A percentile compares a stretch with the other conserved stretches of the same genome.
These are phyloP conservation scores for Notechis scutatus DNA, from an alignment of 2,113 vertebrate species.

Conservation along the genomic window DNA sequence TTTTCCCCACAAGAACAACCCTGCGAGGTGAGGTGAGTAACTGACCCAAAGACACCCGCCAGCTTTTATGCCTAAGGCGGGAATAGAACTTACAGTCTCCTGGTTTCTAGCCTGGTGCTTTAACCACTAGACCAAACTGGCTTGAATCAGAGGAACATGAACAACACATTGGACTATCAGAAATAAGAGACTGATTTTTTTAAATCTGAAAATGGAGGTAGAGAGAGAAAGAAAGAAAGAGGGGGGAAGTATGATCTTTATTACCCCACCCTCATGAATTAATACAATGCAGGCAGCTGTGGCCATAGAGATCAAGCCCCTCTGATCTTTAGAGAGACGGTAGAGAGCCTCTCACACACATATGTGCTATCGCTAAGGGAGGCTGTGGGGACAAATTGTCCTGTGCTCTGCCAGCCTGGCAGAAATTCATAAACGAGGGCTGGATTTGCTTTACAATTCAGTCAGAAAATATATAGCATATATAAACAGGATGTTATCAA, in stretches of 20 bases:
- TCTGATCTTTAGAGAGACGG: background rate
- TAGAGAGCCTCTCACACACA: background rate
- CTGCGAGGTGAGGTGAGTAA: background rate
- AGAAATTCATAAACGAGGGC: conserved; percentile 20
- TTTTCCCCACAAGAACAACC: background rate
- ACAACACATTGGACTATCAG: background rate
- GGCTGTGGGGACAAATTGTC: background rate
- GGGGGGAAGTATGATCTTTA: background rate
- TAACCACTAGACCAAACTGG: background rate
- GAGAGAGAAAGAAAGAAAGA: background rate
- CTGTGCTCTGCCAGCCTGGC: conserved; percentile 16
- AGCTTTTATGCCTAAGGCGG: background rate
- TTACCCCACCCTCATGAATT: background rate
- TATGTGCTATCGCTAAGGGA: conserved; percentile 6
- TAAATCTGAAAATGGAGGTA: background rate
- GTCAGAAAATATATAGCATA: conserved; percentile 20
- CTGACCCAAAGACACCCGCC: background rate
- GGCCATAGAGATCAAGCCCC: background rate
- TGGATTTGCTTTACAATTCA: conserved; percentile 19
- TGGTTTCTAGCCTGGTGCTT: background rate
- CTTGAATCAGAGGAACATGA: background rate
- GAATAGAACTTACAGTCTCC: background rate
- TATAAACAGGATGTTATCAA: conserved; percentile 50
- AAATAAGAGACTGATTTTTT: background rate
- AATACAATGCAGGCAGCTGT: background rate